phyloP scores from a whole-genome alignment of 2,113 vertebrate species.

The Probosciger aterrimus region DNA sequence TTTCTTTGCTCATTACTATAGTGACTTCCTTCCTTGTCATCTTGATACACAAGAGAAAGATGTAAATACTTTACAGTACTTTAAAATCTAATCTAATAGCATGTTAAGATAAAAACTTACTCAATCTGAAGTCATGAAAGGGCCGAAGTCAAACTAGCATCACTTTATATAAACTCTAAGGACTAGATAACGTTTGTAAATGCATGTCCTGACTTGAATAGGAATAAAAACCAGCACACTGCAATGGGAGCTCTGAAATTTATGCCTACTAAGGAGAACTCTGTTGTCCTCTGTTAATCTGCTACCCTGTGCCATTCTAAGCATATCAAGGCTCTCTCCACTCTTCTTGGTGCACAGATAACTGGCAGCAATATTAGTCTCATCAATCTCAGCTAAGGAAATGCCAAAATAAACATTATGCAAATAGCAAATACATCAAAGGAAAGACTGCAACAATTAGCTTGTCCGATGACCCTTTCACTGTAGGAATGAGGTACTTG shows the following conservation, averaged over 20 bases:
- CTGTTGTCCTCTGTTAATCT: background rate
- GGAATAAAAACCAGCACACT: background rate
- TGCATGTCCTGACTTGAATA: background rate
- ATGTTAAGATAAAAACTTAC: background rate
- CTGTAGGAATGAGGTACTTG: background rate
- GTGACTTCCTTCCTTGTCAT: background rate
- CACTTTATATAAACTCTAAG: background rate
- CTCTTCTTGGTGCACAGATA: background rate
- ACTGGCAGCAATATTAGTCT: background rate
- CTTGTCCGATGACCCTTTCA: background rate
- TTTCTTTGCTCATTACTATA: background rate
- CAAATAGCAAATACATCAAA: background rate
- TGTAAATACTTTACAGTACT: background rate
- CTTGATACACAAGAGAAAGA: background rate
- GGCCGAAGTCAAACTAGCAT: background rate
- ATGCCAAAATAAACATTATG: background rate
- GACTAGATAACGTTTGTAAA: background rate
- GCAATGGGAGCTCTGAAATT: background rate
- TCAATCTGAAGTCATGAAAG: background rate
- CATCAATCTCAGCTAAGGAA: background rate
- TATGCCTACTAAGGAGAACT: background rate
- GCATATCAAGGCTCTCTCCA: background rate
- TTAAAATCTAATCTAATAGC: background rate
- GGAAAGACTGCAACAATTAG: background rate
- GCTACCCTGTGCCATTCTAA: background rate